Evolutionary conservation across 2,113 vertebrate species (phyloP), one percentile per base, ranked within the genome.

Genomic region (Lagopus leucura): DNA sequence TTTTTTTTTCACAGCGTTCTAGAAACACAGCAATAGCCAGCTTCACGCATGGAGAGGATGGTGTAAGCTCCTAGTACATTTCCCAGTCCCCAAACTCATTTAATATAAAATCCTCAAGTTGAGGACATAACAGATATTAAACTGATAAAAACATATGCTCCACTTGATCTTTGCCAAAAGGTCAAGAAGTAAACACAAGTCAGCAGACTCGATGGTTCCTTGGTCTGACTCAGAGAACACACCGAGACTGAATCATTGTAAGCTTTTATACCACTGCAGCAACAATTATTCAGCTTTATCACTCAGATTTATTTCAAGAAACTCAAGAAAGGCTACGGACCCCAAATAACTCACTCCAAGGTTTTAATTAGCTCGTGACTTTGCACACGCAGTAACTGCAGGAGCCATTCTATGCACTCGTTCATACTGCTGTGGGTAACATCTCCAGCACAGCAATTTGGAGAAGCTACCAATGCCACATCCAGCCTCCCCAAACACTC

Each of bases 41-140:
- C 50, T 72, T 85, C 75, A 52, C 8, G 25, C 71, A 85, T 4
- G 40, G 67, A 85, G 67, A 63, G 48, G 67, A 79, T 8, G 45
- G 67, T 0, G 3, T 65, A 76, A 89, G 78, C 60, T 88, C 75
- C 78, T 18, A 65, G 30, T 43, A 89, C 82, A 91, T 92, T 85
- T 94, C 92, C 93, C 92, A 91, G 82, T 92, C 87, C 88, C 85
- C 88, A 61, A 91, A 85, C 81, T 89, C 92, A 91, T 95, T 95
- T 95, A 79, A 94, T 54, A 79, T 45, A 61, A 95, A 95, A 91
- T 54, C 79, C 90, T 88, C 82, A 86, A 63, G 79, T 40, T 71
- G 93, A 96, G 85, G 93, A 91, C 82, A 60, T 88, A 92, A 82
- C 88, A 94, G 92, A 93, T 94, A 91, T 82, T 91, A 94, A 91